Percentiles rank a stretch among this genome's conserved stretches.
Conservation (phyloP, 2,113 vertebrate species). For the Delphinus delphis region DNA sequence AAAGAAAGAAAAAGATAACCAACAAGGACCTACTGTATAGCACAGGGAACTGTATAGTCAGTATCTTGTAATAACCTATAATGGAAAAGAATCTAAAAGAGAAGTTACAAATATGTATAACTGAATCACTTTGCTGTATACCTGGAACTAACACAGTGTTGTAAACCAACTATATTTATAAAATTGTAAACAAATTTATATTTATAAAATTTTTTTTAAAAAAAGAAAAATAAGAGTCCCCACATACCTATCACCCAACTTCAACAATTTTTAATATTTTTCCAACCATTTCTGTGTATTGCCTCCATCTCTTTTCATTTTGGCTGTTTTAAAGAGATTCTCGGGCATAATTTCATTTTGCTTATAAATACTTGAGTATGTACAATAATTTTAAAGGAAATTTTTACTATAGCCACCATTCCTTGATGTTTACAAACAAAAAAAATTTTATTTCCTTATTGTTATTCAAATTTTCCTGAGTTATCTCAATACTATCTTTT, state of each 20-base stretch:
- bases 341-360: background rate
- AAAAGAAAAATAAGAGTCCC: background rate
- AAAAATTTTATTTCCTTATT: rapidly evolving
- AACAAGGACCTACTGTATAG: background rate
- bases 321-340: background rate
- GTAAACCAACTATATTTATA: background rate
- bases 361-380: background rate
- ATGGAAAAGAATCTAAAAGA: background rate
- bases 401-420: background rate
- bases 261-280: background rate
- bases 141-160: background rate
- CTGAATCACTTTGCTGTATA: background rate
- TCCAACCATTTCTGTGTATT: background rate
- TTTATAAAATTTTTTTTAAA: background rate
- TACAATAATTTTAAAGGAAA: background rate
- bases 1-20: background rate
- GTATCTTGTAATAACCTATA: background rate
- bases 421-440: background rate
- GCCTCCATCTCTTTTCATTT: background rate
- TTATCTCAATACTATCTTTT: background rate
- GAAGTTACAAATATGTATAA: background rate
- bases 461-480: background rate
- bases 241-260: background rate
- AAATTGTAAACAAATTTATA: background rate
- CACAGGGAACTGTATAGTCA: background rate